Evolutionary conservation across 2,797 vertebrate genomes (phyloP), one percentile per base, ranked within the genome.

Genomic region (Siniperca scherzeri): DNA sequence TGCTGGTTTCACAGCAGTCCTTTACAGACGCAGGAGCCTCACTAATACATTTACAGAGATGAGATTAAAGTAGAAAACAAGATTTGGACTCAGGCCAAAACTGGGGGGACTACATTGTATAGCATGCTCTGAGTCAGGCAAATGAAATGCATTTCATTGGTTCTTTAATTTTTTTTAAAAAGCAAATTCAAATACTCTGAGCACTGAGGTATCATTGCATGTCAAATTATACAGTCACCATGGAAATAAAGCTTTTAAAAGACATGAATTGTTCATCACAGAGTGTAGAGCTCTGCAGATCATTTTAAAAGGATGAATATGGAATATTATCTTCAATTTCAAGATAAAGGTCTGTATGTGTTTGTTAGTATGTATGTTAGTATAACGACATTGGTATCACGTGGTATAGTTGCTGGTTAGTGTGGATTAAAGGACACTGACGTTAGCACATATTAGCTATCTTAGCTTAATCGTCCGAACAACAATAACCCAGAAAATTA

Each of bases 1-100:
- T 3, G 73, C 21, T 7, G 19, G 38, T 71, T 53, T 76, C 67
- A 36, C 27, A 48, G 70, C 33, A 46, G 42, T 65, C 1, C 36
- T 65, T 14, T 53, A 10, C 67, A 50, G 60, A 46, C 60, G 27
- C 65, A 74, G 50, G 19, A 70, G 57, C 69, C 46, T 38, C 57
- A 16, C 71, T 85, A 80, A 83, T 84, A 72, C 68, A 78, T 77
- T 89, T 66, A 81, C 19, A n/a, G 64, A 80, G 60, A 76, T 77
- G 57, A 74, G 73, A 83, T 86, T 85, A 86, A 66, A 77, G 64
- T 48, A 62, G 67, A 17, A 33, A 48, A 77, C 30, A 42, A 36
- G 73, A 55, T 67, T 48, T 73, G 76, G 3, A 65, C 38, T 11
- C 10, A 14, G 7, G 78, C 30, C 53, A 57, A 30, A 59, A 19